These are phyloP conservation scores for Eudyptes chrysolophus DNA, from an alignment of 2,113 vertebrate genomes.

Conservation along the genomic window DNA sequence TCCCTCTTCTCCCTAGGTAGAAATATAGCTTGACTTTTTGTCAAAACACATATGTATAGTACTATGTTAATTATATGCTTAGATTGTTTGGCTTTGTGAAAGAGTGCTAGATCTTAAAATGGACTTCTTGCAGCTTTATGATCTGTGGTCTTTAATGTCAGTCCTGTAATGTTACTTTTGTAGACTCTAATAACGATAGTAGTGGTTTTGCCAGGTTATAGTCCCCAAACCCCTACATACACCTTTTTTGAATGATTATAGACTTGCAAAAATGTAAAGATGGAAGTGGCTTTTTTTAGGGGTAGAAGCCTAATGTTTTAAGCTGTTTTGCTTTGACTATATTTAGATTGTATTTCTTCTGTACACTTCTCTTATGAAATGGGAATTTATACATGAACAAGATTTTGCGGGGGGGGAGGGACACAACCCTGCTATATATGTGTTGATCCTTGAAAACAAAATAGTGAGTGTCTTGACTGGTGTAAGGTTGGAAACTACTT, in stretches of 20 bases:
- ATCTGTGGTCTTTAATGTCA: background rate
- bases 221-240: fast-evolving
- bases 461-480: fast-evolving
- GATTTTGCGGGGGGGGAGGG: too few species aligned
- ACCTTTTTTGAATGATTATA: background rate
- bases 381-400: background rate
- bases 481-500: background rate
- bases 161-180: background rate
- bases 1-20: background rate
- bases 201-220: background rate
- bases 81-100: background rate
- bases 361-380: background rate
- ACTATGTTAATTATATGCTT: background rate
- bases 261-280: background rate
- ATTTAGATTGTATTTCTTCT: background rate
- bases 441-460: background rate
- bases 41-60: background rate
- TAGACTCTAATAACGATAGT: background rate
- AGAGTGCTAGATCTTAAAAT: background rate
- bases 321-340: background rate
- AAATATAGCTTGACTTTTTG: background rate
- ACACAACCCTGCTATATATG: background rate
- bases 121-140: background rate
- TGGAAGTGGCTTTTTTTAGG: background rate
- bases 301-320: background rate